Base-by-base conservation (phyloP, 2,113 vertebrate species). In the Marmota monax region DNA sequence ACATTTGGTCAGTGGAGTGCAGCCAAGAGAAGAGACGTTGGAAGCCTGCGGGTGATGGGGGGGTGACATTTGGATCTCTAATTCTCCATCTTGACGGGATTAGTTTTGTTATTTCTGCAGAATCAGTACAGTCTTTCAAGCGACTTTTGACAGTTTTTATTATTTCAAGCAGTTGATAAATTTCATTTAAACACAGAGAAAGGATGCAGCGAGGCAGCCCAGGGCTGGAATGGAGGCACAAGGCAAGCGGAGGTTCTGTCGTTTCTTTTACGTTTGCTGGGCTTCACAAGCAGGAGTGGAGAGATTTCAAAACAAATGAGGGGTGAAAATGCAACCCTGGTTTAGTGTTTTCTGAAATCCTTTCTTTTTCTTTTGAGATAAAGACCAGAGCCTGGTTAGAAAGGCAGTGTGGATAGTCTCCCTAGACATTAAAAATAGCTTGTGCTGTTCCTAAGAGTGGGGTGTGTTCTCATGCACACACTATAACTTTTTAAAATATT, bases 361-460 rank as follows among this genome's bases (percentile, higher is more conserved):
- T 94, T 90, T 79, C 3, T 13, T 94, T 94, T 90, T 78, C 2
- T 13, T 94, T 88, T 77, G 37, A 92, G 79, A 84, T 77, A 58
- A 88, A 88, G 53, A 72, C 14, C 42, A 65, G 42, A 65, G 20
- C 12, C 74, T 63, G 5, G 13, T 73, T 77, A 61, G 22, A 70
- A 80, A 94, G 32, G 39, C n/a, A 48, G 4, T 25, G 17, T 72
- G 0, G 39, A 45, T 23, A 29, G 18, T 4, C 2, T 93, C 39
- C 56, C 27, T 53, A 32, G 58, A 89, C 3, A 58, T 56, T 12
- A 77, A 20, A 13, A 61, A 69, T 3, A 51, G 51, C 11, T 79
- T n/a, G 2, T 88, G 56, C 65, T 51, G 63, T 63, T 27, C 61
- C 22, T 63, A 25, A 63, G 1, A 69, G 14, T 53, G 29, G 25